A percentile compares a stretch with the other conserved stretches of the same genome.
These are phyloP conservation scores for Tetraodon nigroviridis DNA, from an alignment of 2,113 vertebrate species.

Conservation along the genomic window DNA sequence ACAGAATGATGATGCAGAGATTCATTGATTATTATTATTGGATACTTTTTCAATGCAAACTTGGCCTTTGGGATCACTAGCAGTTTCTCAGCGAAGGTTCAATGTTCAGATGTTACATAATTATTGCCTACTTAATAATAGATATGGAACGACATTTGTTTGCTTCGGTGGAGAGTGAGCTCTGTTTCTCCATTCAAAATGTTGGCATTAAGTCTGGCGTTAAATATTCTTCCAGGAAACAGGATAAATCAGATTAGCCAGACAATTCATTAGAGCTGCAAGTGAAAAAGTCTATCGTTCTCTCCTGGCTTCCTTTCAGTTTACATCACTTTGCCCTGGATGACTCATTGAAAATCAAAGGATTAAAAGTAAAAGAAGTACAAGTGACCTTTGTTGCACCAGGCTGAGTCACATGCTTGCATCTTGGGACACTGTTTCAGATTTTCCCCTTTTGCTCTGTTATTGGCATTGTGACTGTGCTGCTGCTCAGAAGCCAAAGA, in stretches of 20 bases:
- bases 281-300: neutral
- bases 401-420: neutral
- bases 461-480: conserved; percentile 1
- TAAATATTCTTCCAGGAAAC: neutral
- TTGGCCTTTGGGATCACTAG: no score
- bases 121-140: no score
- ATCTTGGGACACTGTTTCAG: neutral
- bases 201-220: no score
- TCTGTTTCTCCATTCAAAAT: no score
- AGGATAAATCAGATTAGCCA: neutral
- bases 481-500: conserved; percentile 3
- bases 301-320: neutral
- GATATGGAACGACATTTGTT: no score
- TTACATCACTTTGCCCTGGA: neutral
- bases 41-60: no score
- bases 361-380: neutral
- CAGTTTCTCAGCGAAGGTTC: no score
- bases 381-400: neutral
- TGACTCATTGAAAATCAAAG: neutral
- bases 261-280: neutral
- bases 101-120: no score
- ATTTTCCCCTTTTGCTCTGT: conserved; percentile 7
- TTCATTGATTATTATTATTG: no score
- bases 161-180: no score
- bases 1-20: no score